Evolutionary conservation across 1,140 invertebrate genomes (phyloP).

Genomic region (Musca vetustissima): DNA sequence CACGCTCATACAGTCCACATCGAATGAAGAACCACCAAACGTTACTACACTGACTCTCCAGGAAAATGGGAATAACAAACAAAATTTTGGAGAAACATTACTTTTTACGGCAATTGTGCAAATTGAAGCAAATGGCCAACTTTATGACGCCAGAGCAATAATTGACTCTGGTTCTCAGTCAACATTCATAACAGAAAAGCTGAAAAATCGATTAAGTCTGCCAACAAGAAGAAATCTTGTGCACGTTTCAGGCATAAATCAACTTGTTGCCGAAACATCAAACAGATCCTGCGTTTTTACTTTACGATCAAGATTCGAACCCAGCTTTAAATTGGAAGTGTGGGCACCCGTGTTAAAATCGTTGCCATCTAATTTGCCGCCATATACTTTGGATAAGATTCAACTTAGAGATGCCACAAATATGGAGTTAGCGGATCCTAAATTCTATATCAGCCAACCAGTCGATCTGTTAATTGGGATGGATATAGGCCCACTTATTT

Average conservation of each 20-base stretch:
- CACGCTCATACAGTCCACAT: neutral
- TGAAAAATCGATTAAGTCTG: neutral
- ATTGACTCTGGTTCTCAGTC: too few species aligned
- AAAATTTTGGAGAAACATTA: neutral
- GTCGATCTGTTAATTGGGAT: too few species aligned
- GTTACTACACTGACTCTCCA: neutral
- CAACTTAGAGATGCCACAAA: too few species aligned
- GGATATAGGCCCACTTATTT: too few species aligned
- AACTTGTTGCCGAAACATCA: neutral
- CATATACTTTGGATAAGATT: neutral
- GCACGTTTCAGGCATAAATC: neutral
- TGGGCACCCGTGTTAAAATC: neutral
- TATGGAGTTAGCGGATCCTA: too few species aligned
- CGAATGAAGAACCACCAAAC: neutral
- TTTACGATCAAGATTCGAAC: neutral
- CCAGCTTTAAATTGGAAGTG: neutral
- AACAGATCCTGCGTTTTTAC: neutral
- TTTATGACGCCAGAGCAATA: too few species aligned
- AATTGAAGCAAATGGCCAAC: neutral
- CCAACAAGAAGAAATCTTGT: neutral
- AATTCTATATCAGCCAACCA: too few species aligned
- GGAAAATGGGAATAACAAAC: neutral
- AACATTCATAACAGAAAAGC: neutral
- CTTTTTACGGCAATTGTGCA: neutral
- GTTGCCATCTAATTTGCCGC: slow-evolving; percentile 7